phyloP scores from a whole-genome alignment of 2,888 invertebrate species.

The Rhogogaster chlorosoma region DNA sequence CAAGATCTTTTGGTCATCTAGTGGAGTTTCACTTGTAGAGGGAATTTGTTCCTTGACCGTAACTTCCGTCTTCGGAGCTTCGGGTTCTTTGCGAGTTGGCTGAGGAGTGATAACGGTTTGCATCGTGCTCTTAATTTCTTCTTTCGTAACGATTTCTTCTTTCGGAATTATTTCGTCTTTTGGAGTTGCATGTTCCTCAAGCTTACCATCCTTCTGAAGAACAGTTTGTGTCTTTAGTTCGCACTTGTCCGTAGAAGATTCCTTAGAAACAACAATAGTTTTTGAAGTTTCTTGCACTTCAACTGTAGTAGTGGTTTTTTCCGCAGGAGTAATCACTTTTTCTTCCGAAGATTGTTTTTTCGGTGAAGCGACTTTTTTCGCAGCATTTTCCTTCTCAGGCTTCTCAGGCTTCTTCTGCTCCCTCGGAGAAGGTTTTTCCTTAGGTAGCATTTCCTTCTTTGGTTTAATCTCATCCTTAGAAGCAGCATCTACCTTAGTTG shows the following conservation, averaged over 20 bases:
- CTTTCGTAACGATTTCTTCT: neutral
- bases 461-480: constrained; percentile 1
- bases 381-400: constrained; percentile 9
- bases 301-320: constrained; percentile 16
- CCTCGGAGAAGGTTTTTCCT: neutral
- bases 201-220: neutral
- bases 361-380: neutral
- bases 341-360: constrained; percentile 17
- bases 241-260: neutral
- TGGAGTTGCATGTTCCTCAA: neutral
- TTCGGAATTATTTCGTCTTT: neutral
- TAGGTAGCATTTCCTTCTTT: constrained; percentile 3
- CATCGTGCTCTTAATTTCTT: neutral
- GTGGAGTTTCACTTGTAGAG: neutral
- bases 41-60: neutral
- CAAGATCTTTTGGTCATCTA: neutral
- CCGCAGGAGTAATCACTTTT: constrained; percentile 5
- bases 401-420: constrained; percentile 29
- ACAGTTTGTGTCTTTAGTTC: neutral
- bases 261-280: constrained; percentile 21
- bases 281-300: constrained; percentile 6
- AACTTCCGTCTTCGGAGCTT: neutral
- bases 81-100: neutral
- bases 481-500: neutral
- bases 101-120: neutral